Conservation (phyloP, 2,797 vertebrate species). For the Lagocephalus sceleratus region DNA sequence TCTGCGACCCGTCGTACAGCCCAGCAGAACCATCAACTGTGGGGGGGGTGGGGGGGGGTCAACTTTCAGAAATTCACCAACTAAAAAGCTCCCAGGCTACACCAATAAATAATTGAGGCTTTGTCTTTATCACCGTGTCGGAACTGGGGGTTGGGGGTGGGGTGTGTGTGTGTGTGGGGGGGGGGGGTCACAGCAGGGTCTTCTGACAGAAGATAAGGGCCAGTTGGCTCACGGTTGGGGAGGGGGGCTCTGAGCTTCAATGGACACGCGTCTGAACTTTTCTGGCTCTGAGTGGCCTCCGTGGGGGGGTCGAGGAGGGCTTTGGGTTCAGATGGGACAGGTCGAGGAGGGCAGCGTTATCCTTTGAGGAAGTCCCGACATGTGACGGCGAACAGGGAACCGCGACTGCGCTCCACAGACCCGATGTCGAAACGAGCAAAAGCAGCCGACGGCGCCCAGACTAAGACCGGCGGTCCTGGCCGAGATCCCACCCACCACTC, state of each 20-base stretch:
- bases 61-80: conserved; percentile 38
- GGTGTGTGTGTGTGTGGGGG: too few species aligned
- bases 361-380: conserved; percentile 51
- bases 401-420: conserved; percentile 19
- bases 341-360: too few species aligned
- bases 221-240: conserved; percentile 13
- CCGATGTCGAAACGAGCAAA: conserved; percentile 28
- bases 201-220: conserved; percentile 44
- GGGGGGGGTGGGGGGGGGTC: conserved; percentile 18
- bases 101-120: conserved; percentile 37
- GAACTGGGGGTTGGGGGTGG: conserved; percentile 22
- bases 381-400: conserved; percentile 47
- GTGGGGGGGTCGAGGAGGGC: too few species aligned
- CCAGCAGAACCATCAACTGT: too few species aligned
- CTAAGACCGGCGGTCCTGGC: too few species aligned
- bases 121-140: conserved; percentile 41
- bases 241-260: conserved; percentile 6
- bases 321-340: too few species aligned
- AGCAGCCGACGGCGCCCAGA: too few species aligned
- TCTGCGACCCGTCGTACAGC: too few species aligned
- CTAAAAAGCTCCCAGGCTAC: conserved; percentile 30
- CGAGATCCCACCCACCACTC: conserved; percentile 4
- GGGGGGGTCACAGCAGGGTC: conserved; percentile 26
- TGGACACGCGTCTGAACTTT: too few species aligned
- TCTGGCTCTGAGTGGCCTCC: too few species aligned